Conservation (phyloP, 1,140 invertebrate species). For the Argopecten irradians region DNA sequence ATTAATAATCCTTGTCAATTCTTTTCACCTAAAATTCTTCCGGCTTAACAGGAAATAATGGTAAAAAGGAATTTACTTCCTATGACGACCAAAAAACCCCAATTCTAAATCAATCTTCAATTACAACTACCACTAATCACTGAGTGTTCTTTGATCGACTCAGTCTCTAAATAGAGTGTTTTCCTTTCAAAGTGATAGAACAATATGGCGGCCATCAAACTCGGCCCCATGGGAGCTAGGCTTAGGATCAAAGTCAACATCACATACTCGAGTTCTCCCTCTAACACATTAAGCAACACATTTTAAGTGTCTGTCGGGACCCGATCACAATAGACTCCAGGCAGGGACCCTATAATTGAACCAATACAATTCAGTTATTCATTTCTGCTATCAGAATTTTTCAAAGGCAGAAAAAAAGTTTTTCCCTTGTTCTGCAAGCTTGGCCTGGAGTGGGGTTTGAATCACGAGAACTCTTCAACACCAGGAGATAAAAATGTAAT, state of each 20-base stretch:
- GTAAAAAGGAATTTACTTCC: not conserved
- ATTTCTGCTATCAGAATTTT: not conserved
- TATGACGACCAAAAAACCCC: not conserved
- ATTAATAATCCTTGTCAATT: not conserved
- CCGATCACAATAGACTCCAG: not conserved
- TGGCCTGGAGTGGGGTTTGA: conserved; percentile 19
- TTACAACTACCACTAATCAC: not conserved
- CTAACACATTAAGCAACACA: conserved; percentile 21
- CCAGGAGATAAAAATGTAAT: conserved; percentile 17
- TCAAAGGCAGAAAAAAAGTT: conserved; percentile 2
- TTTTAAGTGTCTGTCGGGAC: not conserved
- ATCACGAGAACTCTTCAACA: conserved; percentile 2
- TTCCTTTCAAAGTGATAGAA: conserved; percentile 6
- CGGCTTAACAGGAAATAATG: not conserved
- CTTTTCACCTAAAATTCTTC: not conserved
- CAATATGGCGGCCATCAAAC: conserved; percentile 20
- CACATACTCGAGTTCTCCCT: conserved; percentile 3
- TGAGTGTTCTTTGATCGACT: not conserved
- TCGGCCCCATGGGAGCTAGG: not conserved
- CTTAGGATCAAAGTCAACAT: conserved; percentile 2
- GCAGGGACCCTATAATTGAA: not conserved
- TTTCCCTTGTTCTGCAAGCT: not conserved
- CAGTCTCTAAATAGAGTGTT: not conserved
- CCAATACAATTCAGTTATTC: not conserved
- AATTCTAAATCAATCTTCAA: not conserved